Conservation (phyloP, 2,888 invertebrate species). For the Tetropium fuscum region DNA sequence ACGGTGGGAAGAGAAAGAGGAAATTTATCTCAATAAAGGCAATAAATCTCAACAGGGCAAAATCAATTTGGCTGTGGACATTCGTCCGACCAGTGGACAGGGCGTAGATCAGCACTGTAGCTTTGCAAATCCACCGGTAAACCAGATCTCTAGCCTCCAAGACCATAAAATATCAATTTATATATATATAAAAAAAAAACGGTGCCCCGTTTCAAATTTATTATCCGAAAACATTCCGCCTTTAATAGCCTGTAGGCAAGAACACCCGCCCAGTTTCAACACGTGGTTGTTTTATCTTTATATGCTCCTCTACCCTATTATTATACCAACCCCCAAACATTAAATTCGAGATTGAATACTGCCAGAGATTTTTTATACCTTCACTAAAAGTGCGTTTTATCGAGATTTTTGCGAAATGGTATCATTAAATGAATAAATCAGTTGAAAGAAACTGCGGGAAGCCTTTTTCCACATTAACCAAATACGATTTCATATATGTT, state of each 20-base stretch:
- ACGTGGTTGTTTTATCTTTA: conserved; percentile 45
- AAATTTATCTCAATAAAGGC: conserved; percentile 63
- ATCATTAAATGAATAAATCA: conserved; percentile 22
- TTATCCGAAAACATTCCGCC: conserved; percentile 58
- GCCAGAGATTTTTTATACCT: conserved; percentile 26
- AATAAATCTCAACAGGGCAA: conserved; percentile 60
- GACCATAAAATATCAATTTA: conserved; percentile 63
- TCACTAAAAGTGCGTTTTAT: conserved; percentile 23
- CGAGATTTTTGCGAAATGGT: conserved; percentile 9
- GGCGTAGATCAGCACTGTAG: conserved; percentile 26
- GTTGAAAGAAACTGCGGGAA: conserved; percentile 17
- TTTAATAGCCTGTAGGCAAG: conserved; percentile 48
- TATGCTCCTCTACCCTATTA: conserved; percentile 29
- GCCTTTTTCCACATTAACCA: conserved; percentile 1
- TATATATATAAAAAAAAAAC: conserved; percentile 48
- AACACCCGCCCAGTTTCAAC: conserved; percentile 41
- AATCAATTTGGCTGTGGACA: conserved; percentile 59
- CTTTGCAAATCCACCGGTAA: conserved; percentile 51
- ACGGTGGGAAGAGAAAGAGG: conserved; percentile 39
- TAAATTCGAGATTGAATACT: conserved; percentile 31
- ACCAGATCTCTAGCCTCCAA: conserved; percentile 57
- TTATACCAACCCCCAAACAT: conserved; percentile 26
- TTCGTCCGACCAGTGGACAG: conserved; percentile 52
- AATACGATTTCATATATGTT: neutral
- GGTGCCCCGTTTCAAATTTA: conserved; percentile 53